Base-by-base conservation (phyloP, 1,140 invertebrate species). In the Procambarus clarkii region DNA sequence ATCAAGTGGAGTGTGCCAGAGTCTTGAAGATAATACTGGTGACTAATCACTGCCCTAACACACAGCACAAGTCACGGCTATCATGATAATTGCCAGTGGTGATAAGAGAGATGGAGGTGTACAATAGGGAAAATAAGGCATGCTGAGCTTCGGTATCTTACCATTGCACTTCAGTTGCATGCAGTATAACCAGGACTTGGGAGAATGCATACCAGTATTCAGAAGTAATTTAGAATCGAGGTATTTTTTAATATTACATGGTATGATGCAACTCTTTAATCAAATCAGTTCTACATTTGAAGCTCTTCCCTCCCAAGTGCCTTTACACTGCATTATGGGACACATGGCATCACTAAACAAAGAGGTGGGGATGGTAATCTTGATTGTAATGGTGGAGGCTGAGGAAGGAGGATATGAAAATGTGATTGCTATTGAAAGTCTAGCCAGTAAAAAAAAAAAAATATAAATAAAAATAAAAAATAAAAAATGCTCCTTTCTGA, bases 111-210 rank as follows among this genome's bases (percentile, higher is more conserved):
- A 77, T 58, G 76, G 48, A 86, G 44, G 34, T 64, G 45, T 80
- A 44, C 45, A 8, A 64, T 34, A 15, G 46, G 58, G 81, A 85
- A 86, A 91, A 84, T 86, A 91, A 91, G 89, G 82, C 89, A 91
- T 85, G 82, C 50, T 79, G 46, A 88, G 86, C 81, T 91, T 90
- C 88, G 71, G 50, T 90, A 84, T 90, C 81, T 90, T 90, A 90
- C 80, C 88, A 90, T 90, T 90, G 88, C 88, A 90, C 88, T 84
- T 84, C 86, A 81, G 48, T 88, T 88, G 54, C 78, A 44, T 81
- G 76, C 77, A 81, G 87, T 88, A 58, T 81, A 82, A 50, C 78
- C 44, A 58, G 79, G 79, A n/a, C 64, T 74, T 48, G 83, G 83
- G 83, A 85, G 69, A 74, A 8, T 15, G 34, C 8, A 3, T 9